Base-by-base conservation (phyloP, 2,888 invertebrate species). In the Eupithecia abbreviata region DNA sequence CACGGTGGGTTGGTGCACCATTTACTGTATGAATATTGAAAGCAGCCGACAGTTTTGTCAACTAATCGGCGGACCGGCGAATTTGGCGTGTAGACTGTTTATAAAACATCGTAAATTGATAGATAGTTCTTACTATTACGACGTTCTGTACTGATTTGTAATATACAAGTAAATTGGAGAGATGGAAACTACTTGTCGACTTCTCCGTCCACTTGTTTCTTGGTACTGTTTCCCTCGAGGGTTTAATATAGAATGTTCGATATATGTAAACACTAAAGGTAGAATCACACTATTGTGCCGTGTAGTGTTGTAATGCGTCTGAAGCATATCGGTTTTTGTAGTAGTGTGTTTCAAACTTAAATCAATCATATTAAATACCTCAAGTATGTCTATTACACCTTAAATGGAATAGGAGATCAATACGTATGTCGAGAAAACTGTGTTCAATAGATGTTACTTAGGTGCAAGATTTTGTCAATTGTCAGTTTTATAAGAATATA, bases 391-490 rank as follows among this genome's bases (percentile, higher is more conserved):
- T 43, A n/a, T 45, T 3, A 67, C n/a, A n/a, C 18, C 43, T 68
- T 43, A 45, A 68, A 30, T 30, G 30, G 30, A 62, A 62, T 18
- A 18, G 3, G 65, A 13, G 3, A 4, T 67, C 7, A 9, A 67
- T 42, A 42, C 12, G n/a, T 51, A 30, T 30, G 43, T 47, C 45
- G 45, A 42, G 65, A 71, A 55, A 66, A 70, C 42, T 71, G 75
- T 75, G 75, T 75, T 66, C 71, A 75, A 75, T 67, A 70, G 49
- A 49, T 67, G n/a, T 45, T 45, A 45, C 43, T 15, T 30, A 12
- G 3, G n/a, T n/a, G n/a, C 55, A 55, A 55, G 10, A 18, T 58
- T 18, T n/a, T 7, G n/a, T 30, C 30, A 62, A 62, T 62, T 58
- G 58, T 58, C 58, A 58, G n/a, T 58, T 62, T 15, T 51, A 4